A percentile compares a stretch with the other conserved stretches of the same genome.
These are phyloP conservation scores for Pyralis farinalis DNA, from an alignment of 2,888 invertebrate genomes.

Conservation along the genomic window DNA sequence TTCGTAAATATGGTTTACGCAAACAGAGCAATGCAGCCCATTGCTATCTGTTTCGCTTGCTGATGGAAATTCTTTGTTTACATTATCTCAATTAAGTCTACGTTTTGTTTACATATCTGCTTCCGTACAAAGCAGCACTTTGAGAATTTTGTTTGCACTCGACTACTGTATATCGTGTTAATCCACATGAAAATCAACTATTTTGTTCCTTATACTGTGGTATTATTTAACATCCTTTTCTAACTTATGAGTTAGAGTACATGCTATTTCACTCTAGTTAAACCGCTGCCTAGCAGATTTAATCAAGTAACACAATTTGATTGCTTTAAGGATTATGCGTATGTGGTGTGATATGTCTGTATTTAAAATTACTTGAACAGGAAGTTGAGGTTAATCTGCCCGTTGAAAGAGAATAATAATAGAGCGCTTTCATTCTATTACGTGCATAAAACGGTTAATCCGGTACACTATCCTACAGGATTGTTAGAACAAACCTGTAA, in stretches of 20 bases:
- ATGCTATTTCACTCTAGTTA: no score
- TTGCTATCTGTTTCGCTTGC: slow-evolving; percentile 46
- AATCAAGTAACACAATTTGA: no score
- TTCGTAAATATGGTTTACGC: slow-evolving; percentile 20
- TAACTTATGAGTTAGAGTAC: background rate
- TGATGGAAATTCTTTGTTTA: slow-evolving; percentile 68
- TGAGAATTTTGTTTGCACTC: slow-evolving; percentile 54
- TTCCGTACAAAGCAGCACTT: slow-evolving; percentile 50
- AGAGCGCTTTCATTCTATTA: no score
- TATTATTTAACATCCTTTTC: background rate
- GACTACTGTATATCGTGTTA: slow-evolving; percentile 8
- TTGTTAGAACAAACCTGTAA: no score
- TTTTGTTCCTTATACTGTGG: slow-evolving; percentile 5
- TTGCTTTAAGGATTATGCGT: no score
- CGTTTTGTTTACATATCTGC: slow-evolving; percentile 58
- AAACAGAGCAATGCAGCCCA: slow-evolving; percentile 29
- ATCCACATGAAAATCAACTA: slow-evolving; percentile 9
- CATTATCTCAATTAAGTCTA: slow-evolving; percentile 75
- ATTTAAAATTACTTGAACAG: no score
- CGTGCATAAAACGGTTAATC: no score
- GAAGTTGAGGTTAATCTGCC: no score
- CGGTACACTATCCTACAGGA: no score
- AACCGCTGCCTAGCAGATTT: no score
- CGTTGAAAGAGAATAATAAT: no score
- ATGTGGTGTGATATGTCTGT: no score